Conservation (phyloP, 1,140 invertebrate species). For the Xylocopa sonorina region DNA sequence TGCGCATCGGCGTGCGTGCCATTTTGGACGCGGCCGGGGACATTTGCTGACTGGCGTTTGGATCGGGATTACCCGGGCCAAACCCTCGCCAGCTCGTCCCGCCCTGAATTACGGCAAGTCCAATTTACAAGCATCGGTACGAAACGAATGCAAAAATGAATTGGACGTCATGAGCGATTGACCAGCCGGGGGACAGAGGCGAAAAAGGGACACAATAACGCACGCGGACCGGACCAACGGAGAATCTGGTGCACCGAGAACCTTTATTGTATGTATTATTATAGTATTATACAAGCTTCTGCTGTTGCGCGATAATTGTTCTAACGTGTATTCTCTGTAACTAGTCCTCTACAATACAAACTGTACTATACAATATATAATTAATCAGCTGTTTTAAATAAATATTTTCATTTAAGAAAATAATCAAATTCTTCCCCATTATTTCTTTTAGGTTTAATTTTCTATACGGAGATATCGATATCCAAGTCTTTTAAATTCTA, state of each 20-base stretch:
- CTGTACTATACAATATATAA: no score
- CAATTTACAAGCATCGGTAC: constrained; percentile 76
- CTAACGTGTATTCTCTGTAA: not conserved
- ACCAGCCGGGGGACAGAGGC: not conserved
- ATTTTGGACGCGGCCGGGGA: constrained; percentile 50
- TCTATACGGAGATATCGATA: no score
- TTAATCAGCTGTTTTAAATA: no score
- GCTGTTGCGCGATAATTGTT: not conserved
- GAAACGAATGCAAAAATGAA: constrained; percentile 77
- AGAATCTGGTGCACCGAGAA: not conserved
- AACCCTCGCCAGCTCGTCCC: constrained; percentile 58
- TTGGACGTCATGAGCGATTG: constrained; percentile 69
- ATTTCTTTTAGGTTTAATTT: no score
- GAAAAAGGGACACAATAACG: constrained; percentile 16
- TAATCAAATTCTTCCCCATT: not conserved
- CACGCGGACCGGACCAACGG: not conserved
- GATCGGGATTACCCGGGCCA: constrained; percentile 54
- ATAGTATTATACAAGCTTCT: not conserved
- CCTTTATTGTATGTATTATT: not conserved
- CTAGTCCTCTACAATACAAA: no score
- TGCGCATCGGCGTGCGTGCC: constrained; percentile 29
- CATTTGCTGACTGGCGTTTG: constrained; percentile 68
- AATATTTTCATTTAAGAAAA: not conserved
- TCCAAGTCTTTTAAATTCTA: no score
- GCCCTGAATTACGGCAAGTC: constrained; percentile 73